A percentile compares a stretch with the other conserved stretches of the same genome.
Conservation (phyloP, 2,888 invertebrate species). For the Eudemis profundana region DNA sequence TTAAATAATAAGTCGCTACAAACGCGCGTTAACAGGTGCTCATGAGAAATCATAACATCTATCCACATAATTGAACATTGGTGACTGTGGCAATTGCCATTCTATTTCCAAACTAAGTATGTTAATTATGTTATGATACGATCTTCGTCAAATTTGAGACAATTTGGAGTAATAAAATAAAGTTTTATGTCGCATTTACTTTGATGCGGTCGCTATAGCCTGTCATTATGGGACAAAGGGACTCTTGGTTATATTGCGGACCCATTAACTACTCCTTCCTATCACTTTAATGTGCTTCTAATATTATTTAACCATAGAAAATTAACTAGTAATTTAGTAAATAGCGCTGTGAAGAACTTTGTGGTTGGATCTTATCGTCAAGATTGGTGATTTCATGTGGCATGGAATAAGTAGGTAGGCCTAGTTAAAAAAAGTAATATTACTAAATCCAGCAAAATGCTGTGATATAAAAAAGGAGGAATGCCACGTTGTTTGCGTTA, state of each 20-base stretch:
- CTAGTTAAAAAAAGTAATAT: no score
- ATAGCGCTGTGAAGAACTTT: background rate
- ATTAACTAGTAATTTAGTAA: conserved; percentile 32
- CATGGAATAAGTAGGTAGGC: background rate
- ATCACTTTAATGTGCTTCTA: conserved; percentile 50
- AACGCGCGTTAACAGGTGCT: conserved; percentile 36
- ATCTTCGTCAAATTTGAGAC: conserved; percentile 81
- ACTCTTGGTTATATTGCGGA: conserved; percentile 50
- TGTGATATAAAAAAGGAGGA: no score
- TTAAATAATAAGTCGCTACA: conserved; percentile 19
- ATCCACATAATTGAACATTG: conserved; percentile 40
- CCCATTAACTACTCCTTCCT: conserved; percentile 51
- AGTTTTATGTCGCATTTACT: conserved; percentile 83
- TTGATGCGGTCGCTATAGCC: conserved; percentile 72
- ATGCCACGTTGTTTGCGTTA: no score
- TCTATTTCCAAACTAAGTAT: conserved; percentile 62
- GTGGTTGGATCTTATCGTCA: background rate
- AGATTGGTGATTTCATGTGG: background rate
- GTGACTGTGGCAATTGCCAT: conserved; percentile 55
- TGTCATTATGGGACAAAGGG: conserved; percentile 72
- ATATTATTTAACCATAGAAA: conserved; percentile 44
- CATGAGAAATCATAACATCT: conserved; percentile 26
- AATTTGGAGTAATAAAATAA: conserved; percentile 83
- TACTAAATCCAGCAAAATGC: no score
- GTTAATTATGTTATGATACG: conserved; percentile 75